Evolutionary conservation across 2,888 invertebrate genomes (phyloP).

Genomic region (Gortyna flavago): DNA sequence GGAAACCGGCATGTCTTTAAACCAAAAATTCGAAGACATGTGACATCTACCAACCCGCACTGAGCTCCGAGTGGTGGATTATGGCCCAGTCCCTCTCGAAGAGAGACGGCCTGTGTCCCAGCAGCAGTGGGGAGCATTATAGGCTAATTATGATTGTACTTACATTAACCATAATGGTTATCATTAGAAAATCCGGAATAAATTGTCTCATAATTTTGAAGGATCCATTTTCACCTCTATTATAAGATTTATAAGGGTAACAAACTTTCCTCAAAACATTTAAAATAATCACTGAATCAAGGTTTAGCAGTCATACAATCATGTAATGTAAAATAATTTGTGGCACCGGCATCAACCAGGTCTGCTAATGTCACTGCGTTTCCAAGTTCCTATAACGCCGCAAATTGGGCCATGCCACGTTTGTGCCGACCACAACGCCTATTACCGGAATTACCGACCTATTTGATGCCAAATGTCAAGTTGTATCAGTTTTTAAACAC

Average conservation of each 20-base stretch:
- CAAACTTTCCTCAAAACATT: conserved; percentile 14
- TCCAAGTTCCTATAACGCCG: conserved; percentile 56
- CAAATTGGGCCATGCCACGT: conserved; percentile 62
- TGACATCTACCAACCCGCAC: background rate
- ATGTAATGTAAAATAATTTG: conserved; percentile 49
- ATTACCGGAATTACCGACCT: conserved; percentile 61
- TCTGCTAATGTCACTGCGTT: conserved; percentile 58
- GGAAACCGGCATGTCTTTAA: background rate
- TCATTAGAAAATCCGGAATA: background rate
- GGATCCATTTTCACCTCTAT: background rate
- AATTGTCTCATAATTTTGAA: background rate
- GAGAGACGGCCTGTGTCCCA: background rate
- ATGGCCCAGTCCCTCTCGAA: background rate
- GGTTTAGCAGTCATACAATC: conserved; percentile 3
- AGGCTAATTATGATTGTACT: background rate
- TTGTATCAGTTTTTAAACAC: conserved; percentile 65
- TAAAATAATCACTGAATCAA: conserved; percentile 20
- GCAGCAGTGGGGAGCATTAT: background rate
- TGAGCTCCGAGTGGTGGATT: background rate
- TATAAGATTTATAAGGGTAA: conserved; percentile 4
- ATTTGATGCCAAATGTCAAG: conserved; percentile 68
- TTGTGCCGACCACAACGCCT: conserved; percentile 59
- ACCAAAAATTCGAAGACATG: background rate
- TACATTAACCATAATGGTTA: background rate
- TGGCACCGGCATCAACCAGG: conserved; percentile 15